Conservation (phyloP, 1,140 invertebrate species). For the Drosophila subpulchrella region DNA sequence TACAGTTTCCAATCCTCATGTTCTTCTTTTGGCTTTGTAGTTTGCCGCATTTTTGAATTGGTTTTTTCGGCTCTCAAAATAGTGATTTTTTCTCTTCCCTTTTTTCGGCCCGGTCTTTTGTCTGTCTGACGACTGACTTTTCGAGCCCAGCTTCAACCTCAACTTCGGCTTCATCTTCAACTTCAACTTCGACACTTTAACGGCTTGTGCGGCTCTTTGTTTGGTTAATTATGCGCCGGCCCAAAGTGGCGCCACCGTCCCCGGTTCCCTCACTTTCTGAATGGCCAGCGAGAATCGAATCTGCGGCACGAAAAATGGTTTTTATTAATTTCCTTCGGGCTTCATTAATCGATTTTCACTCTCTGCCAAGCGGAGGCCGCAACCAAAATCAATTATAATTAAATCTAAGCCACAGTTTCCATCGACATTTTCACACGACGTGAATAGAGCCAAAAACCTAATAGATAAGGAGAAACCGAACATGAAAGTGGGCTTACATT, state of each 20-base stretch:
- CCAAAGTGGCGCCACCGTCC: constrained; percentile 61
- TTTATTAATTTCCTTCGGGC: constrained; percentile 68
- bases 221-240: constrained; percentile 76
- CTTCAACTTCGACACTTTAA: constrained; percentile 73
- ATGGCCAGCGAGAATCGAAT: constrained; percentile 7
- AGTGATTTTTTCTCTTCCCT: constrained; percentile 47
- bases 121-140: constrained; percentile 52
- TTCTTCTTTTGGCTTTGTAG: constrained; percentile 56
- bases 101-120: constrained; percentile 40
- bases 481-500: neutral
- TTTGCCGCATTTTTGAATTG: constrained; percentile 80
- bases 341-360: constrained; percentile 74
- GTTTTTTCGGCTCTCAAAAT: constrained; percentile 68
- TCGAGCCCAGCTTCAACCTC: constrained; percentile 35
- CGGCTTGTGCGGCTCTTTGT: constrained; percentile 73
- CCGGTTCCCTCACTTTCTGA: neutral
- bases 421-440: constrained; percentile 19
- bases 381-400: constrained; percentile 71
- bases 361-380: constrained; percentile 22
- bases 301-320: constrained; percentile 27
- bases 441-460: neutral
- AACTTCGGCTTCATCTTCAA: constrained; percentile 51
- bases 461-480: neutral
- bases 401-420: constrained; percentile 33
- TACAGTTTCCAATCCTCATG: constrained; percentile 71